Base-by-base conservation (phyloP, 1,140 invertebrate species). In the Cydia strobilella region DNA sequence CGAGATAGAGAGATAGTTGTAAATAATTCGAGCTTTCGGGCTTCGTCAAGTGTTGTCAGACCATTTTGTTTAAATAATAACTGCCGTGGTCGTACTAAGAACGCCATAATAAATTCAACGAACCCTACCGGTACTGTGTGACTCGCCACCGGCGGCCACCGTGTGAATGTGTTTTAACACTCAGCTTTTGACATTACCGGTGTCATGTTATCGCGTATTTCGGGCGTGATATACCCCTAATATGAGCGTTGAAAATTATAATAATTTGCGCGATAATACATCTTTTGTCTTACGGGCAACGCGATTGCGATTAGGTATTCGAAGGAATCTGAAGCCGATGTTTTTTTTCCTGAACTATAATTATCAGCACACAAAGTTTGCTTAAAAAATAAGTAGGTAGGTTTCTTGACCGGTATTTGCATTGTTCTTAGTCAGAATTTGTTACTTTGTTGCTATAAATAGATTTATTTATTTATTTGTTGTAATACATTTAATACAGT, bases 81-180 rank as follows among this genome's bases (percentile, higher is more conserved):
- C 88, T 88, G 89, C 84, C 82, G 83, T 83, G 80, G 80, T 80
- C 79, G 80, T 91, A 90, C 89, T 84, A 85, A 91, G 90, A 93
- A 93, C 82, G 90, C 84, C 87, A 93, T 93, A 93, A 93, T 86
- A 90, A 91, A 90, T 91, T 91, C 90, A 93, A 93, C 90, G 90
- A 93, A 93, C 90, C 86, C 90, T 90, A 92, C 90, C 88, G 88
- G 89, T 90, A 92, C 84, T 88, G 89, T 90, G 87, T 86, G 87
- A 90, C 85, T 89, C 84, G 81, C 81, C 81, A 82, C 82, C 77
- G n/a, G 54, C 48, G 86, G 81, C 83, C 85, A 90, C 90, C 90
- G 90, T 92, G 90, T 92, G 89, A 91, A 92, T 92, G 83, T 87
- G 82, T 85, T 83, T 80, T 79, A 85, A 83, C 78, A 83, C 82